Base-by-base conservation (phyloP, 2,797 vertebrate species). In the Ceyx erithaca region DNA sequence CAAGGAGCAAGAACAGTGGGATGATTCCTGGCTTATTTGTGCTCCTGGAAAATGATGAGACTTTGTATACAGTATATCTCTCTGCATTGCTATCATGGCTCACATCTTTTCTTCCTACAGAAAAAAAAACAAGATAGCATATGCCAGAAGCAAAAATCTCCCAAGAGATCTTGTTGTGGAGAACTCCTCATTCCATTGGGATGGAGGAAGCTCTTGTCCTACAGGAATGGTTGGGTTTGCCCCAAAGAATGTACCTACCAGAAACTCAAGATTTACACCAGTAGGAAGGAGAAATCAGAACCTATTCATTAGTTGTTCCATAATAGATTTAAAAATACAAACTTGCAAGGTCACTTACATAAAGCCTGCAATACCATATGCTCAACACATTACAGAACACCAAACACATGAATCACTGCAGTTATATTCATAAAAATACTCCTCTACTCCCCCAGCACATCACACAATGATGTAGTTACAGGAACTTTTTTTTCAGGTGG, bases 341-440 rank as follows among this genome's bases (percentile, higher is more conserved):
- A 92, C 81, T 94, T 80, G 57, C 93, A 90, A 95, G 95, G 94
- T 96, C 95, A 92, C 93, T 96, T 96, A 96, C 81, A 76, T 96
- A 96, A 94, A 95, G 93, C 81, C 85, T 87, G 84, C 70, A 61
- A 83, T 88, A 92, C 95, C 94, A 96, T 96, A 96, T 94, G 95
- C 80, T 96, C 95, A 90, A 94, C 95, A 95, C 95, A 96, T 94
- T 95, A 81, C 83, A 95, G 92, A 96, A 96, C 93, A 95, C 88
- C 86, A 96, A 96, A 96, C 90, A 95, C 88, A 96, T 95, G 94
- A 96, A 96, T 95, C 96, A 96, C 93, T 92, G 93, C 90, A 94
- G 84, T 87, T 96, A 93, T 94, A 96, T 94, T 96, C 95, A 94
- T 93, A 96, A 93, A 96, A 96, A 96, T 94, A 96, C 63, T 92